Conservation (phyloP, 1,140 invertebrate species). For the Cotesia glomerata region DNA sequence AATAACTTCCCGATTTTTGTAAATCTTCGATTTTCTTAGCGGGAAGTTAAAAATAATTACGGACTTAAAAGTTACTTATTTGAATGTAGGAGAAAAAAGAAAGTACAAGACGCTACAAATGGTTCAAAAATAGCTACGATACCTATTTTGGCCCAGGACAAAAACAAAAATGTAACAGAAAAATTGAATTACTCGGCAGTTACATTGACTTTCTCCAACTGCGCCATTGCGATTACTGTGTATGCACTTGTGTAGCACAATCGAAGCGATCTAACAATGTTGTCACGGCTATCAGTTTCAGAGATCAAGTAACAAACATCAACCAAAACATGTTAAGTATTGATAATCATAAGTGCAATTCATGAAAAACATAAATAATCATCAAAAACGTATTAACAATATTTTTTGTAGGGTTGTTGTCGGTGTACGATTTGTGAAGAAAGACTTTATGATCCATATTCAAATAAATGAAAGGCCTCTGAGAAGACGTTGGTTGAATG, state of each 20-base stretch:
- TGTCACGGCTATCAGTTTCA: not conserved
- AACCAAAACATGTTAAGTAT: not conserved
- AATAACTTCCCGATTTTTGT: too few species aligned
- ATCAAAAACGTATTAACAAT: too few species aligned
- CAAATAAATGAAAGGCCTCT: not conserved
- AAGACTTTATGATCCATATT: not conserved
- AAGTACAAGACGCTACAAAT: too few species aligned
- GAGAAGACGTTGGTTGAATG: not conserved
- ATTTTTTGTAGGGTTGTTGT: not conserved
- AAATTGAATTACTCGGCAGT: too few species aligned
- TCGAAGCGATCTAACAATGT: not conserved
- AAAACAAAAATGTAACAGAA: too few species aligned
- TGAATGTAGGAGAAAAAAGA: too few species aligned
- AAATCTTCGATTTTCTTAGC: too few species aligned
- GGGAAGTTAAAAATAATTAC: too few species aligned
- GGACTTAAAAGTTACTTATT: too few species aligned
- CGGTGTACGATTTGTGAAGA: not conserved
- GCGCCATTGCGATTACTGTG: not conserved
- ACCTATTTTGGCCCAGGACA: not conserved
- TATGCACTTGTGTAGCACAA: not conserved
- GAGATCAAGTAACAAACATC: not conserved
- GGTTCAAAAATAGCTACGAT: too few species aligned
- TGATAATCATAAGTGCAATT: too few species aligned
- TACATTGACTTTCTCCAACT: too few species aligned
- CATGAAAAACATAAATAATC: not conserved